phyloP scores from a whole-genome alignment of 2,113 vertebrate genomes.

The Meleagris gallopavo region DNA sequence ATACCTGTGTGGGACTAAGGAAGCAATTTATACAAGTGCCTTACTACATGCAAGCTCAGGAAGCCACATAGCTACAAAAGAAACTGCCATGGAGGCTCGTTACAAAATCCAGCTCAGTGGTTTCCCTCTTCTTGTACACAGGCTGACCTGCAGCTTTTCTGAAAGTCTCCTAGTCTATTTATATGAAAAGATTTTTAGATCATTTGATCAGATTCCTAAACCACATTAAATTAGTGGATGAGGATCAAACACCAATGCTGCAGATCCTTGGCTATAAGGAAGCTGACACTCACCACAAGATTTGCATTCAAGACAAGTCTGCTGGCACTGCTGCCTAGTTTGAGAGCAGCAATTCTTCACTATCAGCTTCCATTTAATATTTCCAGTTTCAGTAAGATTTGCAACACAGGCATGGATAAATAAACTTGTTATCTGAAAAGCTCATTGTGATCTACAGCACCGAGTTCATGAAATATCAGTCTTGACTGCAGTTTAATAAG shows the following conservation, averaged over 20 bases:
- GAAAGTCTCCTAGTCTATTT: not conserved
- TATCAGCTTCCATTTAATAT: not conserved
- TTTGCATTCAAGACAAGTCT: not conserved
- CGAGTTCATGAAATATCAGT: too few relatives aligned
- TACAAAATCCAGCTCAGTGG: not conserved
- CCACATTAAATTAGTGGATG: fast-evolving
- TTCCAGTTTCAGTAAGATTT: not conserved
- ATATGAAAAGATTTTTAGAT: not conserved
- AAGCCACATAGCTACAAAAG: not conserved
- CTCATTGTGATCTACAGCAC: not conserved
- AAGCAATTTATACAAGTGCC: not conserved
- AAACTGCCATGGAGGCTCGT: not conserved
- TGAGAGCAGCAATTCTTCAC: not conserved
- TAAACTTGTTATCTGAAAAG: not conserved
- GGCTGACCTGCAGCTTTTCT: not conserved
- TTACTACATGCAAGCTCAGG: not conserved
- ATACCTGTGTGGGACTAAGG: not conserved
- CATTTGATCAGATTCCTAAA: not conserved
- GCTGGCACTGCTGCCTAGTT: not conserved
- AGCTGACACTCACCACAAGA: not conserved
- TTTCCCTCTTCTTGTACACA: not conserved
- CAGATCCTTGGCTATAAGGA: not conserved
- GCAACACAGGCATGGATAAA: not conserved
- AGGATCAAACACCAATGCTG: not conserved
- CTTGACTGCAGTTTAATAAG: not conserved